Evolutionary conservation across 2,888 invertebrate genomes (phyloP).

Genomic region (Mythimna loreyi): DNA sequence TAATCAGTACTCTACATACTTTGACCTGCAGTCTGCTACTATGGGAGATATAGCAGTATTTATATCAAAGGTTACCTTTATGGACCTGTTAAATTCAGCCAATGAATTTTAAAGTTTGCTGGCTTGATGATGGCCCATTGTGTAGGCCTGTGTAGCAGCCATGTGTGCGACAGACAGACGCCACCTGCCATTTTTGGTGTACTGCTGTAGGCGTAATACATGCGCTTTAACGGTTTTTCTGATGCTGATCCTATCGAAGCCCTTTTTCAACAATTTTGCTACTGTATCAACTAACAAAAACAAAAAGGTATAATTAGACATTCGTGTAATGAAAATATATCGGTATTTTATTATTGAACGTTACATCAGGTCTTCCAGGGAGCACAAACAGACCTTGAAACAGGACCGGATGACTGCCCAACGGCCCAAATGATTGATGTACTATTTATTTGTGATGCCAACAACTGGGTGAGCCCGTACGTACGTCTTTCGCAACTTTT

Average conservation of each 20-base stretch:
- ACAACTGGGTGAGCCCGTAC: constrained; percentile 44
- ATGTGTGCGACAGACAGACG: constrained; percentile 54
- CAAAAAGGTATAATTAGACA: constrained; percentile 4
- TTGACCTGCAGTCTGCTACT: constrained; percentile 32
- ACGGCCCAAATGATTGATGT: constrained; percentile 55
- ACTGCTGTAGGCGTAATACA: constrained; percentile 40
- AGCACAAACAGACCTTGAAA: constrained; percentile 58
- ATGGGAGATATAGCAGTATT: constrained; percentile 2
- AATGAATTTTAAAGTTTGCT: constrained; percentile 18
- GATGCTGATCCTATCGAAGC: background rate
- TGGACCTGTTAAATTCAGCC: constrained; percentile 19
- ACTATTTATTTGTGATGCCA: constrained; percentile 57
- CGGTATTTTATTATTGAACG: constrained; percentile 32
- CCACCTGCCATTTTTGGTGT: constrained; percentile 46
- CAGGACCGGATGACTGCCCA: constrained; percentile 48
- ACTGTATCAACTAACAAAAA: background rate
- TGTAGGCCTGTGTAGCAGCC: constrained; percentile 33
- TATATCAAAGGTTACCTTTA: background rate
- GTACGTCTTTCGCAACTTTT: constrained; percentile 57
- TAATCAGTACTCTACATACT: constrained; percentile 27
- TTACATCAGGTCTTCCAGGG: constrained; percentile 61
- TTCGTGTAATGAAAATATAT: constrained; percentile 21
- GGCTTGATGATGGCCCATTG: constrained; percentile 48
- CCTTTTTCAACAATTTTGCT: constrained; percentile 16
- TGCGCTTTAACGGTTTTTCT: constrained; percentile 12